A percentile compares a stretch with the other conserved stretches of the same genome.
Evolutionary conservation across 1,140 invertebrate genomes (phyloP).

Genomic region (Drosophila sp.): DNA sequence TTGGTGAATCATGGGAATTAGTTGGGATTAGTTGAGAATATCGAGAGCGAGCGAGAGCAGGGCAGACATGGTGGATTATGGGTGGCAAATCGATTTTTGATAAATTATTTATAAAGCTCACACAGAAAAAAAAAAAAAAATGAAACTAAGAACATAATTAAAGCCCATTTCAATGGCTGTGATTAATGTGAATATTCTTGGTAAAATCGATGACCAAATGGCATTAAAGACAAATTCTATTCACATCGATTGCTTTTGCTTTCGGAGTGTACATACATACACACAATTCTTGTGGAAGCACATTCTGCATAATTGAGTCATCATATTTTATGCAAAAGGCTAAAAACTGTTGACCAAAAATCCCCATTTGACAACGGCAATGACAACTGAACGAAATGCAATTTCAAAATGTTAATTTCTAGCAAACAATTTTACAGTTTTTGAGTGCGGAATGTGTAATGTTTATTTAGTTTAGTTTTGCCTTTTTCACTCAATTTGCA

Average conservation of each 20-base stretch:
- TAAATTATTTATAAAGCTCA: slow-evolving; percentile 70
- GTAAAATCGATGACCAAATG: slow-evolving; percentile 46
- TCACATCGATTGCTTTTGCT: not conserved
- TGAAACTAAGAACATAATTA: slow-evolving; percentile 59
- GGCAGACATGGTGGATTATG: slow-evolving; percentile 50
- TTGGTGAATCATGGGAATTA: slow-evolving; percentile 70
- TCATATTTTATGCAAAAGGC: slow-evolving; percentile 8
- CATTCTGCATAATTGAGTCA: slow-evolving; percentile 8
- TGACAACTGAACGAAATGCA: slow-evolving; percentile 16
- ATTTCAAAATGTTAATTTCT: slow-evolving; percentile 26
- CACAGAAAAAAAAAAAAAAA: not conserved
- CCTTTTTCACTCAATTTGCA: slow-evolving; percentile 56
- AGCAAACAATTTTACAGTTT: slow-evolving; percentile 2
- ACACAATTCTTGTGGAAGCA: not conserved
- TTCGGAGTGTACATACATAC: not conserved
- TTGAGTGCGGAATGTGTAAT: not conserved
- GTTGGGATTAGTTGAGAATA: slow-evolving; percentile 61
- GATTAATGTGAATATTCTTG: slow-evolving; percentile 61
- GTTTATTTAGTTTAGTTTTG: slow-evolving; percentile 22
- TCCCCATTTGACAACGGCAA: slow-evolving; percentile 9
- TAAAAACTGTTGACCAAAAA: slow-evolving; percentile 4
- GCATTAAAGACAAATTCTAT: slow-evolving; percentile 28
- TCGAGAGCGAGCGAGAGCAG: slow-evolving; percentile 18
- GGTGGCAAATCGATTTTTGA: slow-evolving; percentile 70
- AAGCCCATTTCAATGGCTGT: slow-evolving; percentile 58